These are phyloP conservation scores for Ormyrus rosae DNA, from an alignment of 2,888 invertebrate species.

Conservation along the genomic window DNA sequence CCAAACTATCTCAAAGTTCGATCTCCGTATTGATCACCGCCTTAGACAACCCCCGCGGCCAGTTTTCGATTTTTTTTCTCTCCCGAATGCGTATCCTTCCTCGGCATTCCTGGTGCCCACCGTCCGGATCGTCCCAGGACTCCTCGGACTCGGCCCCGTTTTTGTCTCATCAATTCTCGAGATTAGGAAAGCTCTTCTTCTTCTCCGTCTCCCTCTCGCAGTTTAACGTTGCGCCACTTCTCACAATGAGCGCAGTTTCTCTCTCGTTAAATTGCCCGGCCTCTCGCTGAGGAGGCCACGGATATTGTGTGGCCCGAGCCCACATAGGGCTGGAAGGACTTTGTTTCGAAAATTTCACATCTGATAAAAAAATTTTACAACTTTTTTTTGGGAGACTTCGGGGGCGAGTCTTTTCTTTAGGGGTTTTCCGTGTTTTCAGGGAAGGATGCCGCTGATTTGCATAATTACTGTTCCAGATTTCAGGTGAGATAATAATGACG, in stretches of 20 bases:
- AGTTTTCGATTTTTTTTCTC: constrained; percentile 21
- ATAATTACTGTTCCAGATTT: too few relatives aligned
- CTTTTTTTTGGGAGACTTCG: constrained; percentile 15
- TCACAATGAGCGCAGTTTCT: constrained; percentile 25
- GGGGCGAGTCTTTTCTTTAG: background rate
- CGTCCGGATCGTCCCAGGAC: constrained; percentile 15
- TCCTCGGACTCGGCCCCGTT: constrained; percentile 7
- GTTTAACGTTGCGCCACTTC: constrained; percentile 30
- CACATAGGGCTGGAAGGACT: constrained; percentile 14
- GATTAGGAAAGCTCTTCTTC: constrained; percentile 26
- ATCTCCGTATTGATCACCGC: constrained; percentile 35
- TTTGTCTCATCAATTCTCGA: constrained; percentile 39
- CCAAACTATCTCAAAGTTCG: background rate
- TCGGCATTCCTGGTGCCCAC: constrained; percentile 13
- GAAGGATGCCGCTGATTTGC: too few relatives aligned
- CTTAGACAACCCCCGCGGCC: background rate
- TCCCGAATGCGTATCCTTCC: background rate
- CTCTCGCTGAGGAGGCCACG: constrained; percentile 30
- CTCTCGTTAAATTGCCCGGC: constrained; percentile 10
- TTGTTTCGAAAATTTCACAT: constrained; percentile 16
- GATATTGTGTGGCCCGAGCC: background rate
- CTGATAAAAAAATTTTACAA: background rate
- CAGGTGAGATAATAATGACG: too few relatives aligned
- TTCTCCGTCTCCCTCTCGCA: background rate
- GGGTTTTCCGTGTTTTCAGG: too few relatives aligned